Evolutionary conservation across 2,888 invertebrate species (phyloP).

Genomic region (Sminthurinus aureus): DNA sequence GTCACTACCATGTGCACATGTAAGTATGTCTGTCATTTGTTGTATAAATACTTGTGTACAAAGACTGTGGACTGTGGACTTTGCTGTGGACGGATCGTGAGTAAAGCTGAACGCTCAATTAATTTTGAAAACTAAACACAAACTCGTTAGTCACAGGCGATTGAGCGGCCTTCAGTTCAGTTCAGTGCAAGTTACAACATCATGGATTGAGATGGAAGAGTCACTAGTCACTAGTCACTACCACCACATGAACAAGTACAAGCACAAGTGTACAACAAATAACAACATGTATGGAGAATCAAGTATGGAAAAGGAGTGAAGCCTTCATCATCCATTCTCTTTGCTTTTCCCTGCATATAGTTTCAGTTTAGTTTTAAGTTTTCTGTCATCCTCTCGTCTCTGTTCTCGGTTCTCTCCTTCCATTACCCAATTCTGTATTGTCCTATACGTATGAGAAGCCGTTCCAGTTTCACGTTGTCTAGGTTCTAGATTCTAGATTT

Average conservation of each 20-base stretch:
- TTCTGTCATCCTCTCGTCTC: background rate
- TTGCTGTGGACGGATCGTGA: conserved; percentile 1
- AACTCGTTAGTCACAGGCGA: conserved; percentile 39
- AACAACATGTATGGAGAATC: background rate
- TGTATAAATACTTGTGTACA: conserved; percentile 3
- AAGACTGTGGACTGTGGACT: conserved; percentile 2
- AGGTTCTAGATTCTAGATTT: background rate
- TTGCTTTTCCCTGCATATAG: background rate
- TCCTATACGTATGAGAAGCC: no score
- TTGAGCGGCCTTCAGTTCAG: conserved; percentile 35
- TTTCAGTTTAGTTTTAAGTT: no score
- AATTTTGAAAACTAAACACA: conserved; percentile 45
- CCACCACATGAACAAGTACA: background rate
- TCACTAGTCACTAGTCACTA: background rate
- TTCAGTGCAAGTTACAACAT: conserved; percentile 13
- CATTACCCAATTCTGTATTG: no score
- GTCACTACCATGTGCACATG: background rate
- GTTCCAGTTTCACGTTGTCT: no score
- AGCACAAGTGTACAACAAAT: background rate
- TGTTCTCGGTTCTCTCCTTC: no score
- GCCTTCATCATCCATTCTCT: conserved; percentile 16
- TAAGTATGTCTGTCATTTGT: background rate
- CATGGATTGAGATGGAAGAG: no score
- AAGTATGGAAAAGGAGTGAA: no score
- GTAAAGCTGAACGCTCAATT: conserved; percentile 44